Evolutionary conservation across 2,113 vertebrate species (phyloP), one percentile per base, ranked within the genome.

Genomic region (Agelaius tricolor): DNA sequence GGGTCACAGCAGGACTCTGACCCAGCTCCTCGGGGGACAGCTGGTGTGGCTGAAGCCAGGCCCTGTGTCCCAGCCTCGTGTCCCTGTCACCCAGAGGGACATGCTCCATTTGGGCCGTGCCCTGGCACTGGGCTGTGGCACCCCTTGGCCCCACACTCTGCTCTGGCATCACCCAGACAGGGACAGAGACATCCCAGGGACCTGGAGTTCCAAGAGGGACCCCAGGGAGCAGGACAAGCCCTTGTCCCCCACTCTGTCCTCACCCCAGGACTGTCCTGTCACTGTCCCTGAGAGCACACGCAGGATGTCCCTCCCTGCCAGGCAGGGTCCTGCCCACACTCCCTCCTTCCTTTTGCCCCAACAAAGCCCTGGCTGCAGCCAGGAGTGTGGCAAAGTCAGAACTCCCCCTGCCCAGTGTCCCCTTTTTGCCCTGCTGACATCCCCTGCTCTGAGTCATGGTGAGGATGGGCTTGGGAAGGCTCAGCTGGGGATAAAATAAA

Each of bases 391-490:
- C 94, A 69, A 15, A 85, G 68, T 83, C 30, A 3, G 54, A 65
- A 13, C 58, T 79, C 4, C 46, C 65, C 79, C 75, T 67, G 79
- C 65, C 44, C 22, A 16, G 72, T 0, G 4, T 11, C 79, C 65
- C 49, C 31, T n/a, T 11, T 4, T 1, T 6, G 10, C 15, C 24
- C 5, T 2, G 1, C 17, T 17, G 84, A 35, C 87, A 47, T 3
- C n/a, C 3, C 28, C 15, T 10, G 63, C 80, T 15, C 31, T 3
- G 2, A 51, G 68, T 7, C 37, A 16, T 0, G 0, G 12, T 0
- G 0, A 47, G 54, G 26, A 12, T 0, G 4, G 6, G 30, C 39
- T 28, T 55, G 51, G 37, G 23, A 31, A 39, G 46, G 71, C 41
- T 41, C 30, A n/a, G 77, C 10, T 3, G 8, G 44, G 79, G 57